These are phyloP conservation scores for Theristicus caerulescens DNA, from an alignment of 2,113 vertebrate species.

Conservation along the genomic window DNA sequence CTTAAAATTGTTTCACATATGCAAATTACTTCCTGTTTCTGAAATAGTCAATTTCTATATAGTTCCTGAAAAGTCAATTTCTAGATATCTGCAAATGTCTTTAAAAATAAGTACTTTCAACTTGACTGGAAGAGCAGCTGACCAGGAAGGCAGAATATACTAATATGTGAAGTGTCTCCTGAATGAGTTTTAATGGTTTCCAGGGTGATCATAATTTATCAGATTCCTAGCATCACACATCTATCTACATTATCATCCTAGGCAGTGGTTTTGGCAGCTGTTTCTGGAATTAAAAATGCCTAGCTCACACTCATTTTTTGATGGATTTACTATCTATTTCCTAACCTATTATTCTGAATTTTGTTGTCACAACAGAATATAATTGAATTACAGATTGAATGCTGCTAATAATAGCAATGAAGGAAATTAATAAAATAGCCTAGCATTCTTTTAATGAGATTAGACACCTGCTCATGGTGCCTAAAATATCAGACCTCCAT, in stretches of 20 bases:
- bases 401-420: background rate
- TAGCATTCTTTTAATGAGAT: background rate
- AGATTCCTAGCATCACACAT: background rate
- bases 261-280: background rate
- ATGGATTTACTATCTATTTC: background rate
- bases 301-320: background rate
- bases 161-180: background rate
- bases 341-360: background rate
- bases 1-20: background rate
- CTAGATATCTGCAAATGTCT: background rate
- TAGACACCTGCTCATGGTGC: background rate
- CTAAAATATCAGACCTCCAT: background rate
- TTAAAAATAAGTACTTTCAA: background rate
- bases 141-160: background rate
- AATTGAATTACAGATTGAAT: background rate
- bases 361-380: background rate
- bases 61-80: background rate
- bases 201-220: background rate
- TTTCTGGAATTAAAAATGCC: background rate
- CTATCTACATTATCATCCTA: background rate
- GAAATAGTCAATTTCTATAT: background rate
- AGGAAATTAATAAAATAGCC: background rate
- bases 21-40: background rate
- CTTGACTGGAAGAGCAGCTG: background rate
- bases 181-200: background rate